Conservation (phyloP, 2,797 vertebrate genomes). For the Pygocentrus nattereri region DNA sequence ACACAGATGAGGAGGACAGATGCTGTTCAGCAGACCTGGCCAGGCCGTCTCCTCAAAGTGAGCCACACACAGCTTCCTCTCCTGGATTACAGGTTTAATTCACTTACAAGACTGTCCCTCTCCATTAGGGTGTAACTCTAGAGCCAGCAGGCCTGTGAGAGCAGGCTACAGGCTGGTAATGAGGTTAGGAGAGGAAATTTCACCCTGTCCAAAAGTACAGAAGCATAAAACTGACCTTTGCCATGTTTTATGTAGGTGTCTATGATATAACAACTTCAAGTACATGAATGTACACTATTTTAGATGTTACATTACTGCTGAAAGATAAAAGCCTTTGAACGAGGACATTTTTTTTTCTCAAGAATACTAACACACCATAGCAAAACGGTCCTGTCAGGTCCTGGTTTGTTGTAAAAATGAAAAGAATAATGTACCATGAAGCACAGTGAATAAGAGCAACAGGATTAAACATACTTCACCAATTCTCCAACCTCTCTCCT, state of each 20-base stretch:
- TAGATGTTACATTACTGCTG: neutral
- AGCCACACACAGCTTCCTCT: slow-evolving; percentile 8
- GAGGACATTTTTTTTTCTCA: no score
- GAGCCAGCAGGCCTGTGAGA: slow-evolving; percentile 24
- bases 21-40: slow-evolving; percentile 16
- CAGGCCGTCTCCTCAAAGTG: slow-evolving; percentile 18
- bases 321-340: neutral
- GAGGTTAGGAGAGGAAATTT: slow-evolving; percentile 15
- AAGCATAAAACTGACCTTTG: neutral
- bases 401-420: no score
- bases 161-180: slow-evolving; percentile 38
- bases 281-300: neutral
- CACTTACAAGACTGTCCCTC: slow-evolving; percentile 45
- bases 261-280: neutral
- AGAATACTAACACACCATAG: no score
- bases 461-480: neutral
- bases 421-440: neutral
- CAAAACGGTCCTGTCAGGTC: no score
- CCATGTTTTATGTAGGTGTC: slow-evolving; percentile 1
- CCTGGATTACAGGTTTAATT: slow-evolving; percentile 38
- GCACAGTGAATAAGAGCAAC: neutral
- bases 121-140: slow-evolving; percentile 51
- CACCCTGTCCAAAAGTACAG: slow-evolving; percentile 1
- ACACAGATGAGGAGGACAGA: neutral
- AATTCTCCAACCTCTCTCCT: neutral